Conservation (phyloP, 2,113 vertebrate genomes). For the Probosciger aterrimus region DNA sequence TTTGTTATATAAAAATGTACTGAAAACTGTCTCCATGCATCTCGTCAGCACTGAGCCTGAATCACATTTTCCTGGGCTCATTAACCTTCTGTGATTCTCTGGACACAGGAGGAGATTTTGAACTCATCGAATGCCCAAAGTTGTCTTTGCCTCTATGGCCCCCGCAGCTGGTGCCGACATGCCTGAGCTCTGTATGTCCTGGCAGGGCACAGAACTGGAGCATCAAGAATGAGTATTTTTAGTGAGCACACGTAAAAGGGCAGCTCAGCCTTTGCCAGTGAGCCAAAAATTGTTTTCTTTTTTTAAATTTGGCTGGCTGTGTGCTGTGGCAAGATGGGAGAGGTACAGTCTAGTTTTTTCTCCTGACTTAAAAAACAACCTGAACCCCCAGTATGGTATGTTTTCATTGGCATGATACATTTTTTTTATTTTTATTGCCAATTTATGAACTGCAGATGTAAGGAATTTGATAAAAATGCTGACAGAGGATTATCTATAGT, state of each 20-base stretch:
- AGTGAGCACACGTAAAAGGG: not conserved
- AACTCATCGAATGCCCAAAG: not conserved
- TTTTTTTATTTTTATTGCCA: not conserved
- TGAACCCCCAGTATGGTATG: not conserved
- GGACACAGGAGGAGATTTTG: not conserved
- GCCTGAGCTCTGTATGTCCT: not conserved
- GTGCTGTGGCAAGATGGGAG: not conserved
- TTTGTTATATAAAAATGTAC: not conserved
- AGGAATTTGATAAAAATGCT: constrained; percentile 5
- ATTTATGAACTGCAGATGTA: not conserved
- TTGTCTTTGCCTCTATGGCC: rapidly evolving
- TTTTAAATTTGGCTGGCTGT: not conserved
- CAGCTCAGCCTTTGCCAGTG: not conserved
- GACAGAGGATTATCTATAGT: not conserved
- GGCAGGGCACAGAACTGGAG: not conserved
- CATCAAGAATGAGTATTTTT: not conserved
- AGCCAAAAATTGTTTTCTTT: not conserved
- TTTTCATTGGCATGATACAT: not conserved
- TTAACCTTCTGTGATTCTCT: not conserved
- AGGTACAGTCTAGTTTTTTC: not conserved
- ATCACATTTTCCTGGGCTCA: not conserved
- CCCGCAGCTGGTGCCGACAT: rapidly evolving
- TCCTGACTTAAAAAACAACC: not conserved
- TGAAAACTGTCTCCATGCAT: rapidly evolving
- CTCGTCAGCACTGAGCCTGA: not conserved